phyloP scores from a whole-genome alignment of 2,888 invertebrate genomes.

The Argyra leucocephala region DNA sequence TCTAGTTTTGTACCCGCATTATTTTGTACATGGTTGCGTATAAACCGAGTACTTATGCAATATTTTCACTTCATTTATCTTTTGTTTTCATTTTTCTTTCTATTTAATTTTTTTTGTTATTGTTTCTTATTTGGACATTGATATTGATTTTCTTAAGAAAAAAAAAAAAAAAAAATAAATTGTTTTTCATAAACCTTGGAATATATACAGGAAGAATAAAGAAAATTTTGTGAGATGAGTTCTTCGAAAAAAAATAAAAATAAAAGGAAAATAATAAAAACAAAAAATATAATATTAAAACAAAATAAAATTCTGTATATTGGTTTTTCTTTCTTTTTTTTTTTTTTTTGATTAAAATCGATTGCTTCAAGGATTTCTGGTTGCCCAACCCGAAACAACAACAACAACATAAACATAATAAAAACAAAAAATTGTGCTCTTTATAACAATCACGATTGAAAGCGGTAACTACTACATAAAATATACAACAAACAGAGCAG shows the following conservation, averaged over 20 bases:
- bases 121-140: neutral
- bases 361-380: neutral
- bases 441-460: neutral
- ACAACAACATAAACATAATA: neutral
- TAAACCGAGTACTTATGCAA: neutral
- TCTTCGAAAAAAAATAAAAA: neutral
- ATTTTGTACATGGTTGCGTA: too few species aligned
- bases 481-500: too few species aligned
- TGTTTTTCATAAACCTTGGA: neutral
- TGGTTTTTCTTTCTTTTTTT: neutral
- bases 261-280: neutral
- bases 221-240: neutral
- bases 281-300: neutral
- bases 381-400: neutral
- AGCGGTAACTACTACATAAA: too few species aligned
- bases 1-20: too few species aligned
- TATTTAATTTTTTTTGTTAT: neutral
- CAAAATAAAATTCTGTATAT: neutral
- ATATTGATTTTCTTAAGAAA: neutral
- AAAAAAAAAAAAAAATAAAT: too few species aligned
- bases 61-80: conserved; percentile 3
- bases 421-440: neutral
- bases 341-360: neutral
- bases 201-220: neutral
- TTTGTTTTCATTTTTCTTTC: neutral